Evolutionary conservation across 2,797 vertebrate species (phyloP).

Genomic region (Poeciliopsis infans): DNA sequence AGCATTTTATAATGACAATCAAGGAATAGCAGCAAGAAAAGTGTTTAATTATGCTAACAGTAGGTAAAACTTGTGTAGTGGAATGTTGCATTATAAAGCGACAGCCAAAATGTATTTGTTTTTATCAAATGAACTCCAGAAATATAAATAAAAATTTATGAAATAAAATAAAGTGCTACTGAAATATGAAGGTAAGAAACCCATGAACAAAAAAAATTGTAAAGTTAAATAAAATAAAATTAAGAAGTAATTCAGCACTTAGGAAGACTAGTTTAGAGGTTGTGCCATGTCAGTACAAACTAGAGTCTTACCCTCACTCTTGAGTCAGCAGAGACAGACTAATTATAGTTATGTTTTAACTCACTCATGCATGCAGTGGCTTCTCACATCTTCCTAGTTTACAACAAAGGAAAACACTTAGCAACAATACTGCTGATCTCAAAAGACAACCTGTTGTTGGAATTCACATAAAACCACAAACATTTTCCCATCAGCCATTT

Average conservation of each 20-base stretch:
- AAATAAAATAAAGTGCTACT: neutral
- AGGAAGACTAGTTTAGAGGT: slow-evolving; percentile 22
- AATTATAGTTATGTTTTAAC: slow-evolving; percentile 40
- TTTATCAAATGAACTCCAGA: neutral
- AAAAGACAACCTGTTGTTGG: slow-evolving; percentile 9
- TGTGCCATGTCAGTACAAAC: slow-evolving; percentile 24
- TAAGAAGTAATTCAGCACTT: slow-evolving; percentile 5
- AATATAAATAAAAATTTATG: neutral
- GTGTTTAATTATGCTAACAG: neutral
- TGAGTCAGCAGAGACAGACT: slow-evolving; percentile 38
- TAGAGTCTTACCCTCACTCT: slow-evolving; percentile 18
- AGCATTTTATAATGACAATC: slow-evolving; percentile 13
- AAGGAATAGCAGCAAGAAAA: neutral
- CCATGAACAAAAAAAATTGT: slow-evolving; percentile 17
- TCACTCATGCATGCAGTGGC: slow-evolving; percentile 34
- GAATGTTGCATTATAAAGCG: neutral
- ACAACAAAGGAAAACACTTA: slow-evolving; percentile 55
- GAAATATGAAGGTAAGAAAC: slow-evolving; percentile 2
- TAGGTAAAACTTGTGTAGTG: neutral
- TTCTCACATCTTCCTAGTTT: slow-evolving; percentile 35
- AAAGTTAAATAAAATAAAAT: slow-evolving; percentile 14
- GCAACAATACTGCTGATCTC: slow-evolving; percentile 1
- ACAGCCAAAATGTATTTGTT: neutral
- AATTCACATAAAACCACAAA: neutral
- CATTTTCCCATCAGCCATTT: slow-evolving; percentile 22